These are phyloP conservation scores for Gryllus bimaculatus DNA, from an alignment of 1,140 invertebrate genomes.

Conservation along the genomic window DNA sequence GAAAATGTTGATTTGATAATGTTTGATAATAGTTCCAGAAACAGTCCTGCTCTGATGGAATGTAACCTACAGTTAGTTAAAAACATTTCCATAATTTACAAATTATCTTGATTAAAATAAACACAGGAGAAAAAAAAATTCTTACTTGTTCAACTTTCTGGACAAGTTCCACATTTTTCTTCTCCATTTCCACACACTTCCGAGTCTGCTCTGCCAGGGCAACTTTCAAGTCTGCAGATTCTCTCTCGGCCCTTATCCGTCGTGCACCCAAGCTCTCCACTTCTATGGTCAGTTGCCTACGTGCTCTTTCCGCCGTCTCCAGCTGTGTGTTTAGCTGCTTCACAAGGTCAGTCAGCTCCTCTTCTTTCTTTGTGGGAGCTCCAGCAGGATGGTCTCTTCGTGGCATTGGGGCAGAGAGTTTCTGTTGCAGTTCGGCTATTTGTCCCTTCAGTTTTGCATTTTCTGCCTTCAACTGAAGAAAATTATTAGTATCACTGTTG, in stretches of 20 bases:
- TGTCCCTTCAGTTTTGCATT: conserved; percentile 32
- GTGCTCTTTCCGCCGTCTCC: conserved; percentile 20
- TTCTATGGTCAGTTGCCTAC: conserved; percentile 20
- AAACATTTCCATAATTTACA: too few species aligned
- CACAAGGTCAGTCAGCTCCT: conserved; percentile 16
- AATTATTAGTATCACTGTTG: too few species aligned
- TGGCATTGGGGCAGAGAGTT: background rate
- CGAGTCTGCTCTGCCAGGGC: background rate
- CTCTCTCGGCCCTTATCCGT: conserved; percentile 14
- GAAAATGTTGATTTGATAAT: too few species aligned
- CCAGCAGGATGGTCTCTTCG: background rate
- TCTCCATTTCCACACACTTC: background rate
- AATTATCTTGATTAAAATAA: background rate
- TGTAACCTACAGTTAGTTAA: too few species aligned
- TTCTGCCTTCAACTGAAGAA: conserved; percentile 33
- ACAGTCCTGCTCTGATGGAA: too few species aligned
- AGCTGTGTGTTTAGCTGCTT: conserved; percentile 18
- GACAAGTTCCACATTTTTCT: background rate
- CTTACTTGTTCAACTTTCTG: background rate
- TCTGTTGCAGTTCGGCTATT: conserved; percentile 20
- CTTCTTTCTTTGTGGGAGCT: conserved; percentile 20
- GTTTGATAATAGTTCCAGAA: too few species aligned
- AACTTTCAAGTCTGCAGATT: conserved; percentile 6
- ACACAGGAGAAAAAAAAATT: background rate
- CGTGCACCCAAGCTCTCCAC: conserved; percentile 19